Conservation (phyloP, 2,797 vertebrate genomes). For the Octomys mimax region DNA sequence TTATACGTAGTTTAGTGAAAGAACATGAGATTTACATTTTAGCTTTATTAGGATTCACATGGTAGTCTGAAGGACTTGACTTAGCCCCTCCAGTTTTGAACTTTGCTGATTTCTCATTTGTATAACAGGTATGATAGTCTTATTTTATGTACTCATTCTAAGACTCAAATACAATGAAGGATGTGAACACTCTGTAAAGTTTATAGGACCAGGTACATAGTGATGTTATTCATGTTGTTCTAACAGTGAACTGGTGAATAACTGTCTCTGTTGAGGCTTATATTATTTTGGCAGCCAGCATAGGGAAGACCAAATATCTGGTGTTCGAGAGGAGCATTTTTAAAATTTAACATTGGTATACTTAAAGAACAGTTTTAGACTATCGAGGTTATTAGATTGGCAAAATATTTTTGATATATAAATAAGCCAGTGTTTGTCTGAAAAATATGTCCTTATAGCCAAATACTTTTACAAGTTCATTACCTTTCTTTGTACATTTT, state of each 20-base stretch:
- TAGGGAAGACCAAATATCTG: not conserved
- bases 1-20: constrained; percentile 4
- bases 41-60: constrained; percentile 5
- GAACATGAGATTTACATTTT: constrained; percentile 15
- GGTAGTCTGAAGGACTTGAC: not conserved
- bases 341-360: not conserved
- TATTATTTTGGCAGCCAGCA: not conserved
- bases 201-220: not conserved
- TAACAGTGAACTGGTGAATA: not conserved
- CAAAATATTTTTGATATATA: not conserved
- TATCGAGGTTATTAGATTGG: not conserved
- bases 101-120: constrained; percentile 46
- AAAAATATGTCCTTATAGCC: constrained; percentile 24
- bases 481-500: not conserved
- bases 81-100: constrained; percentile 40
- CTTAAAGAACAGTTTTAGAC: not conserved
- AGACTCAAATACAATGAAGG: not conserved
- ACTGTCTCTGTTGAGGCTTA: not conserved
- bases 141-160: constrained; percentile 30
- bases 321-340: not conserved
- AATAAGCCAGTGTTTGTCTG: not conserved
- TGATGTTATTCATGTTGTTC: constrained; percentile 39
- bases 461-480: not conserved
- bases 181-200: constrained; percentile 11
- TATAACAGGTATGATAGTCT: not conserved